A percentile compares a stretch with the other conserved stretches of the same genome.
These are phyloP conservation scores for Platycheirus albimanus DNA, from an alignment of 2,888 invertebrate species.

Conservation along the genomic window DNA sequence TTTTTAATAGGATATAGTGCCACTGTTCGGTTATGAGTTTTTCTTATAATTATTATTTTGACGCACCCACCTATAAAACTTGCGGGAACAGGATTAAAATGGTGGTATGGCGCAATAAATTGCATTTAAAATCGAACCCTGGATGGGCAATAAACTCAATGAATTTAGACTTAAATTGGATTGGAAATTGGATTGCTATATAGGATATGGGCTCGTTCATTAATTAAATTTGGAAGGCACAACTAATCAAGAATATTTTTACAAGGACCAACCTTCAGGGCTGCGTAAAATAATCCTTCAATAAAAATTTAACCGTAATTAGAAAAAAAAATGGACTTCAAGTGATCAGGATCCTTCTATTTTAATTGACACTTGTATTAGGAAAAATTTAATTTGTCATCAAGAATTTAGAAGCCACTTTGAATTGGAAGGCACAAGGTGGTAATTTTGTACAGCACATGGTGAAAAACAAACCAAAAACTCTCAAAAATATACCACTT, in stretches of 20 bases:
- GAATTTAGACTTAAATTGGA: too few relatives aligned
- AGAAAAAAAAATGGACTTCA: too few relatives aligned
- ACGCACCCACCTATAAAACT: constrained; percentile 59
- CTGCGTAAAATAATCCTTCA: background rate
- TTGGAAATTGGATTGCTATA: too few relatives aligned
- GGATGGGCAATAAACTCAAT: constrained; percentile 68
- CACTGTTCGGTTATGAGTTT: constrained; percentile 18
- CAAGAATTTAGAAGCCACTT: too few relatives aligned
- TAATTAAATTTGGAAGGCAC: constrained; percentile 41
- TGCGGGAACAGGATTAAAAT: constrained; percentile 36
- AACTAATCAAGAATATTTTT: background rate
- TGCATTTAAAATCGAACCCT: constrained; percentile 42
- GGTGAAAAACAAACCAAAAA: too few relatives aligned
- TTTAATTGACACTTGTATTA: too few relatives aligned
- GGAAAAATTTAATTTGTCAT: too few relatives aligned
- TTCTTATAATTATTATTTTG: constrained; percentile 48
- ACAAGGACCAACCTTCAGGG: background rate
- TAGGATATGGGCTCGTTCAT: constrained; percentile 47
- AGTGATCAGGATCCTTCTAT: too few relatives aligned
- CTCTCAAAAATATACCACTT: too few relatives aligned
- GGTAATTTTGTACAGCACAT: too few relatives aligned
- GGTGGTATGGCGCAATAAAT: constrained; percentile 34
- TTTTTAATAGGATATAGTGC: constrained; percentile 53
- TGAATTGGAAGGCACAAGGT: too few relatives aligned
- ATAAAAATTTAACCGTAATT: too few relatives aligned